Conservation (phyloP, 92 coral and sea anemone species). For the Paramuricea clavata region DNA sequence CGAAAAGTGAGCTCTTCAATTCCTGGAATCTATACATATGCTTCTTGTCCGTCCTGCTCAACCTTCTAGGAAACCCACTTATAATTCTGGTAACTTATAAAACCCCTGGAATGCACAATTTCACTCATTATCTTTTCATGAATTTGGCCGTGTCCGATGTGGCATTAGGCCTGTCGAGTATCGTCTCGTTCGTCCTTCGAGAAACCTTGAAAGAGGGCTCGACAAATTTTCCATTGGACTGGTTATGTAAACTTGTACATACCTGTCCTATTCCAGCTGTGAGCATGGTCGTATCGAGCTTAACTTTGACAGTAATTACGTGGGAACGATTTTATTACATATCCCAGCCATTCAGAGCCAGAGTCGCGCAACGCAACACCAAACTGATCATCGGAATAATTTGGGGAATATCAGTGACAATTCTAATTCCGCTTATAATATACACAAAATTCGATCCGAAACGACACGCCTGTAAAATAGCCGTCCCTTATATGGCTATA, state of each 20-base stretch:
- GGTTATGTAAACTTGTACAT: slow-evolving; percentile 35
- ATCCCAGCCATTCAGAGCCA: slow-evolving; percentile 17
- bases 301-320: slow-evolving; percentile 2
- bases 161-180: slow-evolving; percentile 17
- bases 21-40: slow-evolving; percentile 21
- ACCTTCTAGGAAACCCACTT: slow-evolving; percentile 19
- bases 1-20: slow-evolving; percentile 10
- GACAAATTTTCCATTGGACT: not conserved
- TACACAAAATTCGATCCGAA: slow-evolving; percentile 7
- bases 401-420: not conserved
- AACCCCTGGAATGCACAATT: slow-evolving; percentile 32
- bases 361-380: slow-evolving; percentile 27
- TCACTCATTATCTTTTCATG: slow-evolving; percentile 28
- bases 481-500: slow-evolving; percentile 10
- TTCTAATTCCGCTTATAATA: not conserved
- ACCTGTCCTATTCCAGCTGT: slow-evolving; percentile 27
- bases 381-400: slow-evolving; percentile 11
- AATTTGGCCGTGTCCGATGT: slow-evolving; percentile 26
- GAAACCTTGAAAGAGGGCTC: slow-evolving; percentile 30
- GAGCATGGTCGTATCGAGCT: slow-evolving; percentile 28
- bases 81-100: slow-evolving; percentile 12
- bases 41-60: slow-evolving; percentile 19
- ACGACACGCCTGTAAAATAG: not conserved
- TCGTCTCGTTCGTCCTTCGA: slow-evolving; percentile 9
- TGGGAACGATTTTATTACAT: slow-evolving; percentile 27